phyloP scores from a whole-genome alignment of 2,113 vertebrate genomes.

The Tonatia bakeri region DNA sequence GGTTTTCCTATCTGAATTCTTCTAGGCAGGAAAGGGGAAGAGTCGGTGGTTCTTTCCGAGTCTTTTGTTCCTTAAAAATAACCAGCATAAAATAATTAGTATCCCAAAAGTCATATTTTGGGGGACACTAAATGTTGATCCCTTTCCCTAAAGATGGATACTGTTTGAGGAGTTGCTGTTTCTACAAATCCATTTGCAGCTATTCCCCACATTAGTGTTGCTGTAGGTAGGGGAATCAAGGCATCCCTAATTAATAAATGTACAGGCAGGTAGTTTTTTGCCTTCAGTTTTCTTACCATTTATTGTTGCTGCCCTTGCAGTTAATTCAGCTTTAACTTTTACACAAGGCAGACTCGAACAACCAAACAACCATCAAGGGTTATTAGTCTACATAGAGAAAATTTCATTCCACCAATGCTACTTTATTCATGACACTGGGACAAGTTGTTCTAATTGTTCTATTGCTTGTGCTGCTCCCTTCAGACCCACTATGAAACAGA shows the following conservation, averaged over 20 bases:
- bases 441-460: not conserved
- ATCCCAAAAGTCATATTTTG: not conserved
- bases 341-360: not conserved
- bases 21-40: not conserved
- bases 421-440: not conserved
- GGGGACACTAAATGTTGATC: not conserved
- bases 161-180: not conserved
- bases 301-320: not conserved
- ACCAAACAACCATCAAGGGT: not conserved
- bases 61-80: not conserved
- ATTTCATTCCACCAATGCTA: not conserved
- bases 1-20: not conserved
- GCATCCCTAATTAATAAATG: not conserved
- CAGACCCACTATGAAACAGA: not conserved
- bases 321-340: not conserved
- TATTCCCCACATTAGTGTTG: not conserved
- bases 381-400: not conserved
- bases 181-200: not conserved
- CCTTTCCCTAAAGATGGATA: not conserved
- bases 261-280: not conserved
- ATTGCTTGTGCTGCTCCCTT: not conserved
- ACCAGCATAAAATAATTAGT: not conserved
- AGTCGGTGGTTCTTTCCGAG: not conserved
- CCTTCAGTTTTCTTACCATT: not conserved
- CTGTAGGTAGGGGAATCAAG: not conserved